Percentiles rank a stretch among this genome's conserved stretches.
Evolutionary conservation across 1,140 invertebrate genomes (phyloP).

Genomic region (Drosophila sproati): DNA sequence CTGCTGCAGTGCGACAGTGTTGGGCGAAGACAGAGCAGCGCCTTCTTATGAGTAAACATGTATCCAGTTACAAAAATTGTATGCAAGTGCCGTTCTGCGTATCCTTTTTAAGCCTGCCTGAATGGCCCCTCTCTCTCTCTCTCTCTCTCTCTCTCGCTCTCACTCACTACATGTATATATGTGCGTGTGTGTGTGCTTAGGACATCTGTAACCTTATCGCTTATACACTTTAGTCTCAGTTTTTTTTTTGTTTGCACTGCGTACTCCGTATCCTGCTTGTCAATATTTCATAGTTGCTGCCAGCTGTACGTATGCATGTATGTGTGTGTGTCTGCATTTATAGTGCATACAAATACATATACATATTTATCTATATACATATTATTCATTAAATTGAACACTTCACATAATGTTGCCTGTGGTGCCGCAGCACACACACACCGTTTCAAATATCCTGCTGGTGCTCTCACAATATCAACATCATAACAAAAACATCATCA

Average conservation of each 20-base stretch:
- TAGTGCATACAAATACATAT: background rate
- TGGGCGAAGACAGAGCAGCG: constrained; percentile 37
- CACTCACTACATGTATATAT: constrained; percentile 4
- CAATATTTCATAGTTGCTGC: constrained; percentile 63
- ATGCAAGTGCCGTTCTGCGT: constrained; percentile 54
- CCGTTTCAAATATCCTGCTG: constrained; percentile 60
- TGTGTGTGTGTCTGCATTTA: constrained; percentile 5
- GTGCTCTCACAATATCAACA: constrained; percentile 40
- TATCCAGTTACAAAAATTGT: constrained; percentile 70
- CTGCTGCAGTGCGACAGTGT: constrained; percentile 54
- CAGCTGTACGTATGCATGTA: constrained; percentile 31
- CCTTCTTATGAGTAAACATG: constrained; percentile 72
- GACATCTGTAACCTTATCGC: constrained; percentile 81
- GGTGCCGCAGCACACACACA: constrained; percentile 23
- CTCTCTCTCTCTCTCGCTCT: no score
- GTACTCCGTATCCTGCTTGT: constrained; percentile 55
- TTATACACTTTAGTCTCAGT: constrained; percentile 51
- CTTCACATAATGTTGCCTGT: constrained; percentile 57
- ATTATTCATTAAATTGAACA: constrained; percentile 61
- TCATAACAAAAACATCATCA: constrained; percentile 32
- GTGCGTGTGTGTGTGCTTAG: constrained; percentile 58
- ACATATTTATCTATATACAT: constrained; percentile 40
- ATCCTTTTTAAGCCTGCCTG: constrained; percentile 48
- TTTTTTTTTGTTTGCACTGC: constrained; percentile 60
- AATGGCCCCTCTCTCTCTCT: constrained; percentile 2